Evolutionary conservation across 2,888 invertebrate genomes (phyloP).

Genomic region (Mechanitis mazaeus): DNA sequence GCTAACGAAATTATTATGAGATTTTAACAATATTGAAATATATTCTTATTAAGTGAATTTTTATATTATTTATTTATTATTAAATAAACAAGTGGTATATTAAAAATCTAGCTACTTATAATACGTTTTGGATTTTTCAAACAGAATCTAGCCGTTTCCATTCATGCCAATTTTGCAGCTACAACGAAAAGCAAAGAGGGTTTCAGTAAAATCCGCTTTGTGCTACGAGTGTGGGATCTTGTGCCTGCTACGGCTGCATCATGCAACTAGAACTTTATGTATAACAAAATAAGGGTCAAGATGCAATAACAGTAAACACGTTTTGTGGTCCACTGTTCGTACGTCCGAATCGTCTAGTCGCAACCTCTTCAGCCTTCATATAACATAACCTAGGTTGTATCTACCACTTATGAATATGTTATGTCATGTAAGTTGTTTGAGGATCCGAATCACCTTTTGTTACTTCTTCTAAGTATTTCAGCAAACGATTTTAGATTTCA

Average conservation of each 20-base stretch:
- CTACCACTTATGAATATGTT: constrained; percentile 13
- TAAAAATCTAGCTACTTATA: constrained; percentile 21
- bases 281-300: constrained; percentile 15
- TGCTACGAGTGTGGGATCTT: constrained; percentile 30
- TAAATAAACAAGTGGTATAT: constrained; percentile 3
- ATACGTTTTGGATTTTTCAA: constrained; percentile 20
- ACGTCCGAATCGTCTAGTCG: constrained; percentile 22
- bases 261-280: constrained; percentile 8
- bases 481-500: too few species aligned
- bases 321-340: constrained; percentile 17
- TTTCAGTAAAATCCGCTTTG: constrained; percentile 31
- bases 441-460: constrained; percentile 3
- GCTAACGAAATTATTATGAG: too few species aligned
- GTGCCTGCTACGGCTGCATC: constrained; percentile 18
- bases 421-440: constrained; percentile 8
- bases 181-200: constrained; percentile 28
- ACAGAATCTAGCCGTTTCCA: constrained; percentile 26
- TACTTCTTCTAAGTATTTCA: background rate
- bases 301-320: constrained; percentile 13
- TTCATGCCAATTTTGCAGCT: constrained; percentile 31
- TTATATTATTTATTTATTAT: background rate
- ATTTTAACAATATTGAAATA: too few species aligned
- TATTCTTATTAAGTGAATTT: too few species aligned
- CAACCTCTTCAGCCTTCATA: constrained; percentile 25
- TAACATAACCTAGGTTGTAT: constrained; percentile 19